phyloP scores from a whole-genome alignment of 2,797 vertebrate genomes.

The Anniella stebbinsi region DNA sequence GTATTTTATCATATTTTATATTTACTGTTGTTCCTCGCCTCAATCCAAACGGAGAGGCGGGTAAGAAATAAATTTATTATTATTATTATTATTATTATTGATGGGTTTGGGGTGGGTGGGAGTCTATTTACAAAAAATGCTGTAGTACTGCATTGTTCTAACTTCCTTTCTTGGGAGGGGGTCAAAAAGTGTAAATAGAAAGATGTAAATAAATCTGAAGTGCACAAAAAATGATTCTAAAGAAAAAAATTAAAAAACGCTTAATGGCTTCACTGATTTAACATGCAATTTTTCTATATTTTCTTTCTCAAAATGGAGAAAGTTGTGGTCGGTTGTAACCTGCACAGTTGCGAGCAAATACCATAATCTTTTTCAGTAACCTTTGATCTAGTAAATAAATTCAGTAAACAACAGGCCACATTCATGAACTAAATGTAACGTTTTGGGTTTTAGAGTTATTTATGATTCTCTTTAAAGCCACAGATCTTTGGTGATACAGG shows the following conservation, averaged over 20 bases:
- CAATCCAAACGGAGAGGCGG: too few relatives aligned
- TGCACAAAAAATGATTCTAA: not conserved
- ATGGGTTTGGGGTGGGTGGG: too few relatives aligned
- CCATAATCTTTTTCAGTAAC: conserved; percentile 33
- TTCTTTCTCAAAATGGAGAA: conserved; percentile 1
- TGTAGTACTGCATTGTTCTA: not conserved
- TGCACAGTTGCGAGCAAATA: not conserved
- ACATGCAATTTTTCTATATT: not conserved
- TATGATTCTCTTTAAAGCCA: conserved; percentile 12
- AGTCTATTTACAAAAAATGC: not conserved
- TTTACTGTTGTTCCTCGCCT: too few relatives aligned
- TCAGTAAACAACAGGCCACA: conserved; percentile 43
- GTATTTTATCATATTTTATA: too few relatives aligned
- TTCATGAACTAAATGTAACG: conserved; percentile 40
- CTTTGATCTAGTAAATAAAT: conserved; percentile 31
- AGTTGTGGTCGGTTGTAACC: not conserved
- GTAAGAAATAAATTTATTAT: too few relatives aligned
- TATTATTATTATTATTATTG: too few relatives aligned
- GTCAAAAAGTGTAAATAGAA: not conserved
- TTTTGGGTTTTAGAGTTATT: conserved; percentile 34
- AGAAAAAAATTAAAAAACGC: not conserved
- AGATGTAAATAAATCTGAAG: not conserved
- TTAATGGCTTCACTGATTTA: not conserved
- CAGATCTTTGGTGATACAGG: not conserved
- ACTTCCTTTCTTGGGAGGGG: not conserved